Evolutionary conservation across 2,888 invertebrate genomes (phyloP).

Genomic region (Drosophila bunnanda): DNA sequence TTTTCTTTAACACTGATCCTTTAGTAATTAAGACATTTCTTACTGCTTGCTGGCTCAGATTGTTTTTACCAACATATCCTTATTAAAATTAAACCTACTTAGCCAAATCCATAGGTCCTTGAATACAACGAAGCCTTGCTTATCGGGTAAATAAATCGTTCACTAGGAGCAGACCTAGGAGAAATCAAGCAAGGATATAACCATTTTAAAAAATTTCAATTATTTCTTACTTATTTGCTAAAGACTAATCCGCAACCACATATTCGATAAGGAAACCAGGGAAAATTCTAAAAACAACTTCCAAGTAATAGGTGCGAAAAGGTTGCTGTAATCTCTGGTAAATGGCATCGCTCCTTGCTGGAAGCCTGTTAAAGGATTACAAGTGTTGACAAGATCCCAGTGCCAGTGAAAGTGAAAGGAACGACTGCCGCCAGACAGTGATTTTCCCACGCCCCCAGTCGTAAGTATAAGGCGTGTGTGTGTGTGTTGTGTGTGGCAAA

Average conservation of each 20-base stretch:
- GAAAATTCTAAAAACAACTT: background rate
- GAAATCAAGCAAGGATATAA: background rate
- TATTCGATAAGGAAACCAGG: background rate
- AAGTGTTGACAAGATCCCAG: constrained; percentile 32
- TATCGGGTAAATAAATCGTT: background rate
- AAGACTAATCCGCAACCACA: background rate
- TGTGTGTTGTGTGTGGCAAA: background rate
- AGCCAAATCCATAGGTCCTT: background rate
- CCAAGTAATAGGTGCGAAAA: background rate
- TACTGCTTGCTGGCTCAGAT: background rate
- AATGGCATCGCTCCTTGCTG: constrained; percentile 6
- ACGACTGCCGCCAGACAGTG: constrained; percentile 13
- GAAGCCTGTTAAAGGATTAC: constrained; percentile 33
- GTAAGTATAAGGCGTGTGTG: background rate
- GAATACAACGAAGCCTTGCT: too few species aligned
- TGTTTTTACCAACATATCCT: background rate
- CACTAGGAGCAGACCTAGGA: background rate
- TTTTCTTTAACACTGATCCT: background rate
- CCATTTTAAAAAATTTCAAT: background rate
- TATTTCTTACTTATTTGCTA: background rate
- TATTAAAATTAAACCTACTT: too few species aligned
- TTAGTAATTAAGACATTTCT: background rate
- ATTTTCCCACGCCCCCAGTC: constrained; percentile 22
- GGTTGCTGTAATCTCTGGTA: constrained; percentile 8
- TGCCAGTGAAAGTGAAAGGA: constrained; percentile 6